These are phyloP conservation scores for Toxotes jaculatrix DNA, from an alignment of 2,113 vertebrate genomes.

Conservation along the genomic window DNA sequence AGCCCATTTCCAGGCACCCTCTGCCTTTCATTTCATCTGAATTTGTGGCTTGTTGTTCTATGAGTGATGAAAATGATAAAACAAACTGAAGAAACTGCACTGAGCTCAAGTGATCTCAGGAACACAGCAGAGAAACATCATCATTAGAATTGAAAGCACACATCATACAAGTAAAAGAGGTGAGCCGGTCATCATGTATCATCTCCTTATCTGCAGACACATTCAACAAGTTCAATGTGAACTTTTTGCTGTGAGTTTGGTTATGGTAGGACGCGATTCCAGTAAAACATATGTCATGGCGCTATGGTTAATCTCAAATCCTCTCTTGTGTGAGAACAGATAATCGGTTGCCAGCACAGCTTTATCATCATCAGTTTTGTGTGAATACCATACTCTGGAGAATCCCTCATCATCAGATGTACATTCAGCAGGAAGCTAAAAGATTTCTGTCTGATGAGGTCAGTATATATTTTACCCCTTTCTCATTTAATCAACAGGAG, in stretches of 20 bases:
- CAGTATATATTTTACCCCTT: slow-evolving; percentile 29
- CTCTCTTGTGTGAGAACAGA: slow-evolving; percentile 34
- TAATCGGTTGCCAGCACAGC: slow-evolving; percentile 49
- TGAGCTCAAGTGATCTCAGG: slow-evolving; percentile 23
- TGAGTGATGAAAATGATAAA: slow-evolving; percentile 54
- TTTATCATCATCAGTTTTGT: slow-evolving; percentile 38
- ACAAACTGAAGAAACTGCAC: slow-evolving; percentile 35
- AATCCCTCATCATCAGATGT: slow-evolving; percentile 30
- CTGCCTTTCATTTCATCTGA: slow-evolving; percentile 49
- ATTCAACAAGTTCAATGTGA: slow-evolving; percentile 40
- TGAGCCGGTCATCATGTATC: slow-evolving; percentile 32
- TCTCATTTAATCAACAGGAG: neutral
- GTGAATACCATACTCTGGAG: slow-evolving; percentile 33
- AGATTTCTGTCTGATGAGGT: slow-evolving; percentile 44
- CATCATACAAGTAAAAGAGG: slow-evolving; percentile 9
- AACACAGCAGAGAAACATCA: slow-evolving; percentile 27
- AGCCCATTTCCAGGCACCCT: slow-evolving; percentile 46
- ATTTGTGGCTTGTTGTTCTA: slow-evolving; percentile 48
- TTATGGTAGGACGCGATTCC: slow-evolving; percentile 15
- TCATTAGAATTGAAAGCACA: slow-evolving; percentile 28
- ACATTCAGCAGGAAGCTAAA: slow-evolving; percentile 33
- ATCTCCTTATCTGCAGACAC: slow-evolving; percentile 59
- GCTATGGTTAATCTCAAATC: slow-evolving; percentile 43
- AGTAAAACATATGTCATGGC: slow-evolving; percentile 48
- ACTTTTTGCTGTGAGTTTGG: slow-evolving; percentile 27